Percentiles rank a stretch among this genome's conserved stretches.
Conservation (phyloP, 2,113 vertebrate genomes). For the Oreochromis niloticus region DNA sequence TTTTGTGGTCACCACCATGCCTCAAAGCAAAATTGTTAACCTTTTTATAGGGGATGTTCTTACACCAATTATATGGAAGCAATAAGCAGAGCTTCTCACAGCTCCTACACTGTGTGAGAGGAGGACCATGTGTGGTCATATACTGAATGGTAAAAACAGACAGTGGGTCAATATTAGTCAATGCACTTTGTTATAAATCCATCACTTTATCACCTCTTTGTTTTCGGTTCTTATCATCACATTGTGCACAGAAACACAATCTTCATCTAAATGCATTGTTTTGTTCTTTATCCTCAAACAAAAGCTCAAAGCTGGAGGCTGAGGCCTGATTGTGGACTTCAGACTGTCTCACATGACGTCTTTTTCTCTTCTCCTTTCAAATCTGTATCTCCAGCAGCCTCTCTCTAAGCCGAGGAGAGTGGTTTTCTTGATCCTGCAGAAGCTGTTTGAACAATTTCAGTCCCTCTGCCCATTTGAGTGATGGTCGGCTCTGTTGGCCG, state of each 20-base stretch:
- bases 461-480: constrained; percentile 27
- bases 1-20: not conserved
- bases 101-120: not conserved
- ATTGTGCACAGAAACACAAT: not conserved
- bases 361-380: not conserved
- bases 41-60: not conserved
- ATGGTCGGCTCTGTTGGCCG: constrained; percentile 12
- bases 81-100: not conserved
- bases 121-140: not conserved
- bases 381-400: constrained; percentile 13
- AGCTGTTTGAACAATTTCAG: constrained; percentile 44
- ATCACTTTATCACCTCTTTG: not conserved
- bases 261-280: constrained; percentile 12
- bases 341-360: constrained; percentile 15
- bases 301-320: not conserved
- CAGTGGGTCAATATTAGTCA: constrained; percentile 18
- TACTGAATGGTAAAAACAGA: constrained; percentile 2
- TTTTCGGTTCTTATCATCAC: not conserved
- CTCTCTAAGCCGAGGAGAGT: constrained; percentile 27
- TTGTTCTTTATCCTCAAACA: constrained; percentile 13
- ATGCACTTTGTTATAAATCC: not conserved
- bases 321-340: constrained; percentile 9
- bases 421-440: constrained; percentile 50
- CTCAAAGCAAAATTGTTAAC: not conserved
- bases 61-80: not conserved